Base-by-base conservation (phyloP, 2,113 vertebrate genomes). In the Coreoperca whiteheadi region DNA sequence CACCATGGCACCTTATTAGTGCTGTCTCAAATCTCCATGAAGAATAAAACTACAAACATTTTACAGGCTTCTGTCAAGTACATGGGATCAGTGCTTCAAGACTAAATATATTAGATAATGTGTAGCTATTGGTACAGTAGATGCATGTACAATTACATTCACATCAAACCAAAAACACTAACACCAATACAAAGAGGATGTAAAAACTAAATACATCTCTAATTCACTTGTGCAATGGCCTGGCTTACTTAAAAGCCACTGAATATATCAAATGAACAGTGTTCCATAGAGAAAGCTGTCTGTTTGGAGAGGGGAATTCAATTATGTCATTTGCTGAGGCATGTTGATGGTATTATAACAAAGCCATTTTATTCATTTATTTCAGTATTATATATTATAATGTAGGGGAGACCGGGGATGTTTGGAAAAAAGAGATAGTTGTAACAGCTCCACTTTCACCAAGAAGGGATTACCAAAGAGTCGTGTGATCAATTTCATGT, bases 221-320 rank as follows among this genome's bases (percentile, higher is more conserved):
- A 8, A 4, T 0, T 51, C 15, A 10, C 43, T 50, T 68, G 41
- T 43, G 41, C 63, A 28, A n/a, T 12, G 25, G 15, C 11, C 6
- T 70, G 34, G 2, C 43, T 77, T 25, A 30, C 14, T 28, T n/a
- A 51, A 73, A 73, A 51, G 61, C 59, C 50, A 65, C 20, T 51
- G 37, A 37, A 37, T 64, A 46, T 14, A 34, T 59, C 59, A 83
- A 30, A 51, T 37, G 39, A 50, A 68, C 1, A 39, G 37, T 8
- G 10, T 41, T 41, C 41, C 41, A 43, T 43, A 25, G 8, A 5
- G n/a, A 56, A 21, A 53, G 30, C 30, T 8, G 4, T 39, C 20
- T 7, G 20, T 69, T 21, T 30, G 20, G 10, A 51, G 20, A 34
- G 48, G 20, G 11, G 21, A 14, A 70, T 34, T 65, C 14, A 25